Evolutionary conservation across 2,113 vertebrate genomes (phyloP), one percentile per base, ranked within the genome.

Genomic region (Carollia perspicillata): DNA sequence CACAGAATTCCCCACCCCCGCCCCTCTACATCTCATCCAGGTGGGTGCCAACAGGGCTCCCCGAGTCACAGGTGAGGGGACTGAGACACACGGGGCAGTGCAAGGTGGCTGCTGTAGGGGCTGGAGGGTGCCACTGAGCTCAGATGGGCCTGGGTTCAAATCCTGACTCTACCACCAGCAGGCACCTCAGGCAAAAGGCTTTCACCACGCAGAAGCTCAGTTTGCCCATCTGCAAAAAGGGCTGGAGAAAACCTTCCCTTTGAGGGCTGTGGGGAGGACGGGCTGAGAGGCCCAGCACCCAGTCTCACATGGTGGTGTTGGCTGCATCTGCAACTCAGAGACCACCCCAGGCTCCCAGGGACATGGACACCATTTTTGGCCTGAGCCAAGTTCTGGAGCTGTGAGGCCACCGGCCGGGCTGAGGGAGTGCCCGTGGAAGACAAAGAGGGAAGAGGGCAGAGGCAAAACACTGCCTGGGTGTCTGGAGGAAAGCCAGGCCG

Each of bases 11-110:
- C n/a, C 30, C 6, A 8, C 14, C 30, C 74, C 12, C 17, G n/a
- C 4, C 20, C 1, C 4, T 30, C 1, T 1, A 0, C 1, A 12
- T 26, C 83, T 35, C 23, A 26, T 13, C 22, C 40, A 2, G 14
- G 75, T 4, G 13, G 42, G 3, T 28, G 71, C 0, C 9, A 65
- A 37, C 71, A 37, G 35, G 17, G 53, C 11, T 26, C n/a, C 71
- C 28, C 0, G 4, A 2, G 1, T 26, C 35, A 33, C 37, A 22
- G 35, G 80, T 42, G 91, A 80, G 86, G 44, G 47, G 22, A 18
- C 65, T 11, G 26, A 80, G 74, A 26, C 30, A 8, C 63, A 11
- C 22, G 28, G 35, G 13, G 20, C 13, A 3, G 58, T 26, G 69
- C 51, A 49, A 13, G n/a, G 74, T n/a, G 37, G 60, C 66, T 65